Evolutionary conservation across 1,140 invertebrate genomes (phyloP), one percentile per base, ranked within the genome.

Genomic region (Mylabris phalerata): DNA sequence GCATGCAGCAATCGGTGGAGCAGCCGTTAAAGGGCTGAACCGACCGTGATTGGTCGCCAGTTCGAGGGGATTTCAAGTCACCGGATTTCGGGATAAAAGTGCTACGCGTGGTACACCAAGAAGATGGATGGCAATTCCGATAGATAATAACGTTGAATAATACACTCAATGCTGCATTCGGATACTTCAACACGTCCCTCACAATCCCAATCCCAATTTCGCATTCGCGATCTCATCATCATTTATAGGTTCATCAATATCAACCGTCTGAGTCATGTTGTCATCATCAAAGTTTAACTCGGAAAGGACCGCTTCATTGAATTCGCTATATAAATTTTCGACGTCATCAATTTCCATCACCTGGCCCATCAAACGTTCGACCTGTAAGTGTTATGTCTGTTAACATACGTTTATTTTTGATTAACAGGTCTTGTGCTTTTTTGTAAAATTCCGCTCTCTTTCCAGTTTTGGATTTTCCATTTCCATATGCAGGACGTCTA

Each of bases 1-100:
- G 51, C 57, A 0, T 73, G 71, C 26, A 75, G 49, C 11, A 75
- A 61, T 38, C 67, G 67, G 58, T 75, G 71, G 42, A 71, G 60
- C 1, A 62, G 55, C 26, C 73, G 50, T 3, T 70, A 60, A 0
- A 74, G 46, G 3, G 74, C 61, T 1, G 73, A 76, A 32, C 71
- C 66, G 9, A 78, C 69, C 11, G 73, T 72, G 1, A 78, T 76
- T 7, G 75, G 75, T 19, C 75, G 26, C 63, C 65, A 67, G 54
- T 67, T 64, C 40, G 44, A 38, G 0, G 60, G 26, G 59, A 41
- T 4, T 0, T 43, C 0, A 38, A 11, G 48, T 62, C 58, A 1
- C 54, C 58, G 0, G 46, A 19, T 38, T 65, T 67, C 0, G 60
- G 58, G 4, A 67, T 57, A 4, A 67, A 50, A 2, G 61, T 49